Base-by-base conservation (phyloP, 2,888 invertebrate species). In the Lasioglossum vierecki region DNA sequence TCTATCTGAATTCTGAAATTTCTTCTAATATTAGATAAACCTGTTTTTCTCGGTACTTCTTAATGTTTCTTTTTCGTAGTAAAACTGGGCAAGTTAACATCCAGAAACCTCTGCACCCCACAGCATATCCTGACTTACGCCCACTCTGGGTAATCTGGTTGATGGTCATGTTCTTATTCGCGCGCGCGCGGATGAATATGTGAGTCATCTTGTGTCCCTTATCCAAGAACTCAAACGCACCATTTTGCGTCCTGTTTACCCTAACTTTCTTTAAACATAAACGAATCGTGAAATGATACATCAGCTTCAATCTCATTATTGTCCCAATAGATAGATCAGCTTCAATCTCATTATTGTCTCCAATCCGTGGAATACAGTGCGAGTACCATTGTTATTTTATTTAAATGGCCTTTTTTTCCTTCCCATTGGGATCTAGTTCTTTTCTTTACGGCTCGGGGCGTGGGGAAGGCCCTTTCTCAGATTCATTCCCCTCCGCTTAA, bases 91-190 rank as follows among this genome's bases (percentile, higher is more conserved):
- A 39, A 18, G 39, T 39, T 22, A 35, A 18, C 68, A 22, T 22
- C 68, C 39, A 68, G 68, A 68, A 68, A 39, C 68, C 39, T 68
- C 39, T 68, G 35, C 39, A 68, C 68, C 68, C 22, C 68, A 39
- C 68, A 39, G 39, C 22, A 26, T 46, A 46, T 46, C 46, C 18
- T 26, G 44, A 72, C 26, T 44, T 72, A 41, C 70, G 41, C 70
- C 70, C 41, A 70, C 70, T 22, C n/a, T 13, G 41, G n/a, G 41
- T 70, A 70, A 70, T 70, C 70, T 70, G 70, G 70, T 41, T 70
- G 70, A 70, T 70, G 41, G 44, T 26, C 41, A 44, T 70, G 41
- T 41, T 70, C 41, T 41, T 57, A 57, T 26, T 57, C 53, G 30
- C 30, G 30, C 30, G 30, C 30, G 30, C 30, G 30, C 30, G 74